A percentile compares a stretch with the other conserved stretches of the same genome.
Conservation (phyloP, 2,113 vertebrate genomes). For the Tretioscincus oriximinensis region DNA sequence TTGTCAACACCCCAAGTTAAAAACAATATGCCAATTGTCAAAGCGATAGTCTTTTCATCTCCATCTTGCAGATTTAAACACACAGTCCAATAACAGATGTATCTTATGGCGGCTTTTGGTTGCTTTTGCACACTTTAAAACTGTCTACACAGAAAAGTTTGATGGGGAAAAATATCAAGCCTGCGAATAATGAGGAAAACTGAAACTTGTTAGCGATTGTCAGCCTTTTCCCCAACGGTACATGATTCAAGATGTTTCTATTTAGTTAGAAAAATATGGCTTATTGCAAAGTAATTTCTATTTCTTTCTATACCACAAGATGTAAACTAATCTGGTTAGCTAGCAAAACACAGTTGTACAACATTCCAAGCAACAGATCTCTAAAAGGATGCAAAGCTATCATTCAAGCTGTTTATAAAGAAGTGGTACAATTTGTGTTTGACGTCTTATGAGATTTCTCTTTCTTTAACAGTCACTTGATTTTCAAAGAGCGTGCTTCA, state of each 20-base stretch:
- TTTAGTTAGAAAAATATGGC: slow-evolving; percentile 73
- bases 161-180: background rate
- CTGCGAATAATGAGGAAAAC: background rate
- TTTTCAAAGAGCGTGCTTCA: slow-evolving; percentile 33
- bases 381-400: slow-evolving; percentile 48
- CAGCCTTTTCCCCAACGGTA: slow-evolving; percentile 7
- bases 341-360: slow-evolving; percentile 64
- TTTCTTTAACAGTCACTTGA: slow-evolving; percentile 37
- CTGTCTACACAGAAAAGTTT: background rate
- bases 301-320: slow-evolving; percentile 70
- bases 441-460: slow-evolving; percentile 25
- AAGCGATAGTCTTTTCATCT: background rate
- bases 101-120: no score
- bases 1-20: no score
- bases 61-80: background rate
- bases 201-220: background rate
- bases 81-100: background rate
- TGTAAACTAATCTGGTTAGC: slow-evolving; percentile 72
- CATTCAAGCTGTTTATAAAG: background rate
- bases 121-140: background rate
- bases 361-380: slow-evolving; percentile 61
- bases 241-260: slow-evolving; percentile 67
- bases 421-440: slow-evolving; percentile 24
- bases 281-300: slow-evolving; percentile 72
- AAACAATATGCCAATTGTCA: no score